Evolutionary conservation across 2,797 vertebrate genomes (phyloP).

Genomic region (Gambusia yucatana): DNA sequence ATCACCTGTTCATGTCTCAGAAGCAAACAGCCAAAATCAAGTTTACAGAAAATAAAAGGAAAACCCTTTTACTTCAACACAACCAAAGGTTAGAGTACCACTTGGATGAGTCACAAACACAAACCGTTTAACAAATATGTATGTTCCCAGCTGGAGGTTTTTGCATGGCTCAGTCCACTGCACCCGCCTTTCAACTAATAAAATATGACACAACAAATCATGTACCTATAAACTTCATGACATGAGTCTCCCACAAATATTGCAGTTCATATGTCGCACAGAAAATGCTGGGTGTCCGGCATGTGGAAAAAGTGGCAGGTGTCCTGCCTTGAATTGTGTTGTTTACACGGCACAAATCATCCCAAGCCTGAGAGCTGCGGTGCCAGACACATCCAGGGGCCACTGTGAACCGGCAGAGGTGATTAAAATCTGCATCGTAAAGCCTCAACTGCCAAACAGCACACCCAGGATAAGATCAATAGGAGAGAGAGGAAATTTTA

Average conservation of each 20-base stretch:
- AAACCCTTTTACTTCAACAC: neutral
- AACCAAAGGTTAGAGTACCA: neutral
- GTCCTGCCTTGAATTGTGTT: conserved; percentile 73
- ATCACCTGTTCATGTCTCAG: neutral
- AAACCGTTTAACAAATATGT: conserved; percentile 46
- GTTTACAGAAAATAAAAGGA: neutral
- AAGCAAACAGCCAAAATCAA: neutral
- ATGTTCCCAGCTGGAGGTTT: conserved; percentile 34
- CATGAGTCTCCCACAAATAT: conserved; percentile 75
- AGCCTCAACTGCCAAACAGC: conserved; percentile 61
- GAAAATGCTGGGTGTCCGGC: conserved; percentile 59
- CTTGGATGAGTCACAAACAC: conserved; percentile 30
- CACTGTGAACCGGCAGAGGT: conserved; percentile 54
- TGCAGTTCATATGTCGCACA: conserved; percentile 66
- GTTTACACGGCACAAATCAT: conserved; percentile 75
- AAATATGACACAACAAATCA: conserved; percentile 80
- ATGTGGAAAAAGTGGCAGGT: conserved; percentile 73
- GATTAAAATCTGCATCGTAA: conserved; percentile 73
- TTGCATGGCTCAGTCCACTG: conserved; percentile 51
- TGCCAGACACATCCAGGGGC: conserved; percentile 56
- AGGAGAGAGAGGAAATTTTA: conserved; percentile 30
- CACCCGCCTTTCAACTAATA: conserved; percentile 73
- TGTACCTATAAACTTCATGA: conserved; percentile 77
- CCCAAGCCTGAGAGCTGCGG: conserved; percentile 40
- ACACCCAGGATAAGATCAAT: conserved; percentile 41